phyloP scores from a whole-genome alignment of 2,113 vertebrate genomes.

The Chamaetylas fuelleborni region DNA sequence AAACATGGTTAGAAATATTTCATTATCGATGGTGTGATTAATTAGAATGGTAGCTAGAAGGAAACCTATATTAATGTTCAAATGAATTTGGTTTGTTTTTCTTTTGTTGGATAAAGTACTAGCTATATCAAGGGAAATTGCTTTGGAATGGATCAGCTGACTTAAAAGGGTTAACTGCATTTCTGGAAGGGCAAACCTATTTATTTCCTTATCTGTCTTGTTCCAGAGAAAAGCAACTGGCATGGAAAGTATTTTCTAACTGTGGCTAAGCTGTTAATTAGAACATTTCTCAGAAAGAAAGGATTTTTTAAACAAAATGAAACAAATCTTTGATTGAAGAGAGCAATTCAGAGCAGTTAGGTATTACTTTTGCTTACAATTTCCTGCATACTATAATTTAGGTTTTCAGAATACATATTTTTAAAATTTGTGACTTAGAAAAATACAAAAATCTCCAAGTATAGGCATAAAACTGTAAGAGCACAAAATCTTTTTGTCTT shows the following conservation, averaged over 20 bases:
- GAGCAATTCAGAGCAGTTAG: background rate
- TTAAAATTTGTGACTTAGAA: background rate
- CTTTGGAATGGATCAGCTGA: background rate
- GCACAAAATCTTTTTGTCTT: background rate
- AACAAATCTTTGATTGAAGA: background rate
- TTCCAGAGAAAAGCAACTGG: constrained; percentile 7
- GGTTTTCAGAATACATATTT: fast-evolving
- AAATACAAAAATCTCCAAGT: background rate
- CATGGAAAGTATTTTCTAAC: constrained; percentile 28
- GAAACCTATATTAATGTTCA: background rate
- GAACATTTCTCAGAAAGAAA: background rate
- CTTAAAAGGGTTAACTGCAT: constrained; percentile 25
- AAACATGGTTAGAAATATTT: constrained; percentile 18
- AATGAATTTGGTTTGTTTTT: background rate
- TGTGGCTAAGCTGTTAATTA: constrained; percentile 34
- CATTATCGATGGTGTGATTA: constrained; percentile 6
- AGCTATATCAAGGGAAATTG: background rate
- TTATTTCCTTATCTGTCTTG: constrained; percentile 43
- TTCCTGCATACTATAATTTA: background rate
- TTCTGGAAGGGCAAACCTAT: background rate
- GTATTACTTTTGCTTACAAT: background rate
- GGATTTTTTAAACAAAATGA: background rate
- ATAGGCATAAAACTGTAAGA: background rate
- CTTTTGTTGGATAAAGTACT: background rate
- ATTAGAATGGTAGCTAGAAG: constrained; percentile 6